Percentiles rank a stretch among this genome's conserved stretches.
These are phyloP conservation scores for Ophiothrix spiculata DNA, from an alignment of 35 echinoderm and acorn worm species.

Conservation along the genomic window DNA sequence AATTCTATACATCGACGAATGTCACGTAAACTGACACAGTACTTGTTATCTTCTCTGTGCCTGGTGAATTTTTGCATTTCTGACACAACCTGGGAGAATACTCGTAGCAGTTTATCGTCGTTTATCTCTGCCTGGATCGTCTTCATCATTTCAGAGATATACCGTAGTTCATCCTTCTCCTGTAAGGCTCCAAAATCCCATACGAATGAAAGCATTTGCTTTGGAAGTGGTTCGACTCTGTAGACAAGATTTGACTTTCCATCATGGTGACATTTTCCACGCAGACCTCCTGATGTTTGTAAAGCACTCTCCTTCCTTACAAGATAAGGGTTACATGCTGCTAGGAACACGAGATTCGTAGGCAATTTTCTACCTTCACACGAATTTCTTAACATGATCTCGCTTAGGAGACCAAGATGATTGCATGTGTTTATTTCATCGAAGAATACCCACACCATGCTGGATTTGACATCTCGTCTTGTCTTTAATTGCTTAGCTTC, in stretches of 20 bases:
- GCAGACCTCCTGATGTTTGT: background rate
- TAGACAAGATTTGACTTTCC: constrained; percentile 33
- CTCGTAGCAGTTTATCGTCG: background rate
- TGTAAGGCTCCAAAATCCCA: constrained; percentile 36
- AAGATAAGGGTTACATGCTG: constrained; percentile 33
- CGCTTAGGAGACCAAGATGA: constrained; percentile 30
- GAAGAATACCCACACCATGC: constrained; percentile 22
- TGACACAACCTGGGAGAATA: constrained; percentile 7
- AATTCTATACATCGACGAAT: constrained; percentile 13
- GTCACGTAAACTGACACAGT: constrained; percentile 42
- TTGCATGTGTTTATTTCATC: constrained; percentile 50
- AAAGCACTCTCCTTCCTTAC: background rate
- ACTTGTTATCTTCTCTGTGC: background rate
- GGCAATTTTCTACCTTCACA: constrained; percentile 10
- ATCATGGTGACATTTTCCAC: background rate
- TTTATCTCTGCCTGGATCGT: background rate
- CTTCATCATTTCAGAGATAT: constrained; percentile 22
- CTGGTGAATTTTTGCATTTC: constrained; percentile 31
- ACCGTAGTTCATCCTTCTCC: constrained; percentile 26
- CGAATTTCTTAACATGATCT: constrained; percentile 23
- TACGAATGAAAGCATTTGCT: constrained; percentile 23
- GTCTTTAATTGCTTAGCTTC: background rate
- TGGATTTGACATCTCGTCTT: too few species aligned
- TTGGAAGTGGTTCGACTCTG: constrained; percentile 35
- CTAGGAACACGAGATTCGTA: constrained; percentile 22